These are phyloP conservation scores for Cathartes aura DNA, from an alignment of 2,113 vertebrate genomes.

Conservation along the genomic window DNA sequence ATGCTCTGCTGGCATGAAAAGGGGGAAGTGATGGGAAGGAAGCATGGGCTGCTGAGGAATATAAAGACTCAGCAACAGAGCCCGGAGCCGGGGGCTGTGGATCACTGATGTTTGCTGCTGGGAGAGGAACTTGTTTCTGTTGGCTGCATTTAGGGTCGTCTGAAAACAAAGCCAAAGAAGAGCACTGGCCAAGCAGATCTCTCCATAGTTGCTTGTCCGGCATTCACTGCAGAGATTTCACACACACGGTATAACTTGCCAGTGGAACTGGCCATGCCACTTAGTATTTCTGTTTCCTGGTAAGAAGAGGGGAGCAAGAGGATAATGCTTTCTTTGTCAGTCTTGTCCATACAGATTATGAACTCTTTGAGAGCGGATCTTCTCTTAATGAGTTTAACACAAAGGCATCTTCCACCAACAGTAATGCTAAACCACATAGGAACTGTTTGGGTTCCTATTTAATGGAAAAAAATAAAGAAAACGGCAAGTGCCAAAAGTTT, in stretches of 20 bases:
- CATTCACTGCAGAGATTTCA: not conserved
- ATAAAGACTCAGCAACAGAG: not conserved
- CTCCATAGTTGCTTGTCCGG: rapidly evolving
- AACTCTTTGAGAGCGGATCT: not conserved
- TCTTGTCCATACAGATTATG: not conserved
- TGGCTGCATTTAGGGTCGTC: not conserved
- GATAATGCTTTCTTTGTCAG: not conserved
- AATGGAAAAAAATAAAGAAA: not conserved
- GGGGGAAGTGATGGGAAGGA: not conserved
- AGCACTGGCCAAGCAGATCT: not conserved
- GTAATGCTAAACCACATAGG: not conserved
- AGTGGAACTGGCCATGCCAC: not conserved
- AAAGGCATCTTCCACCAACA: not conserved
- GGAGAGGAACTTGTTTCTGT: not conserved
- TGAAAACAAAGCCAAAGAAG: not conserved
- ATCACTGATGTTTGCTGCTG: not conserved
- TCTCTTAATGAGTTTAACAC: not conserved
- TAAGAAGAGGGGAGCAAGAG: not conserved
- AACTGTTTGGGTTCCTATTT: not conserved
- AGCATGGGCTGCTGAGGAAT: not conserved
- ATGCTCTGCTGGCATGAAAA: not conserved
- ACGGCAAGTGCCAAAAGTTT: not conserved
- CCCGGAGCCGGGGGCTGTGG: not conserved
- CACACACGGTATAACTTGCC: rapidly evolving
- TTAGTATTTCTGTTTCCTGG: not conserved